Conservation (phyloP, 2,797 vertebrate species). For the Hippocampus kuda region DNA sequence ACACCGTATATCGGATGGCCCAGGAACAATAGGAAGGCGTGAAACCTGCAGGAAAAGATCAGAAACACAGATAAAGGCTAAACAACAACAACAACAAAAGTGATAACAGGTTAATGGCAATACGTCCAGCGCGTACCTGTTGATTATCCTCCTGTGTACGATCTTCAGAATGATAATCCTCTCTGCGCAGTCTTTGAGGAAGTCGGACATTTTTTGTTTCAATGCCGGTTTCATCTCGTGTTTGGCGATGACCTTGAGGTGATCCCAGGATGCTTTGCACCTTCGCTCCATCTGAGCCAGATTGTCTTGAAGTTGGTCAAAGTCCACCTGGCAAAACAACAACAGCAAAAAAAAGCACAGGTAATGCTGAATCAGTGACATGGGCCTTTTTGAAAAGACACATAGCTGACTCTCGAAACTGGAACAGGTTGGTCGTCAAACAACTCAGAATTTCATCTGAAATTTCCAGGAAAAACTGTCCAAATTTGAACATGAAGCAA, state of each 20-base stretch:
- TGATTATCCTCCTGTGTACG: slow-evolving; percentile 91
- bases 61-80: neutral
- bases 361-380: neutral
- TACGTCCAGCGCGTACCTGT: slow-evolving; percentile 67
- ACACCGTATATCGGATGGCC: slow-evolving; percentile 84
- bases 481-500: no score
- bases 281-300: slow-evolving; percentile 89
- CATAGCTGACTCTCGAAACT: neutral
- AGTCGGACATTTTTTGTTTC: slow-evolving; percentile 94
- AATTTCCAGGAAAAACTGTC: no score
- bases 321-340: slow-evolving; percentile 77
- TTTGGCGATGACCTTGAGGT: slow-evolving; percentile 94
- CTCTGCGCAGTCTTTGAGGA: slow-evolving; percentile 93
- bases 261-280: slow-evolving; percentile 98
- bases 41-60: slow-evolving; percentile 73
- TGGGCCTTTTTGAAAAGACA: neutral
- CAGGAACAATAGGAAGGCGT: slow-evolving; percentile 91
- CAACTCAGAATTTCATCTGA: no score
- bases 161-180: slow-evolving; percentile 95
- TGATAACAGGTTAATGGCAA: neutral
- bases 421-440: neutral
- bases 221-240: slow-evolving; percentile 89
- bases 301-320: slow-evolving; percentile 95
- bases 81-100: neutral
- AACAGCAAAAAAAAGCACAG: neutral